A percentile compares a stretch with the other conserved stretches of the same genome.
Conservation (phyloP, 2,888 invertebrate species). For the Dichetophora obliterata region DNA sequence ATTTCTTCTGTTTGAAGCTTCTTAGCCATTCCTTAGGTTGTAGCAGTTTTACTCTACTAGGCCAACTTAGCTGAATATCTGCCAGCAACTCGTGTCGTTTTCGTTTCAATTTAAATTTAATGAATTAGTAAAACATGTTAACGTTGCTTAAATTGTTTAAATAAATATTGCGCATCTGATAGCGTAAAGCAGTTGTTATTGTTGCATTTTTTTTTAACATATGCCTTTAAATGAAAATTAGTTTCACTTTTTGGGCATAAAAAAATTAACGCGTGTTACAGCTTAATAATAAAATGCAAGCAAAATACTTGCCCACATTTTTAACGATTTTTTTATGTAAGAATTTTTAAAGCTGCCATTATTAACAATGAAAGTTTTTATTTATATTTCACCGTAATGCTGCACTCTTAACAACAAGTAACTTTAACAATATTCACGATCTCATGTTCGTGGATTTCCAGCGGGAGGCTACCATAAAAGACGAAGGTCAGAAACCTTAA, state of each 20-base stretch:
- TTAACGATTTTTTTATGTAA: background rate
- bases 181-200: background rate
- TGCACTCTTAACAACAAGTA: no score
- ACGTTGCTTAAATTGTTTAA: slow-evolving; percentile 37
- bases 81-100: slow-evolving; percentile 24
- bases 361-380: slow-evolving; percentile 13
- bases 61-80: background rate
- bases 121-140: slow-evolving; percentile 27
- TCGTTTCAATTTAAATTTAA: slow-evolving; percentile 11
- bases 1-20: background rate
- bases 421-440: no score
- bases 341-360: background rate
- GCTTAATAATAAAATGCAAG: background rate
- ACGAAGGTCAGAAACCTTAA: no score
- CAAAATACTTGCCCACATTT: background rate
- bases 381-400: background rate
- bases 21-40: background rate
- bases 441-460: no score
- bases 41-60: background rate
- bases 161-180: slow-evolving; percentile 24
- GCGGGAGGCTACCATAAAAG: no score
- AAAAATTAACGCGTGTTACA: slow-evolving; percentile 11
- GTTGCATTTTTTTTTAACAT: background rate
- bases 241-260: slow-evolving; percentile 42
- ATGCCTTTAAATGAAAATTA: slow-evolving; percentile 25